Percentiles rank a stretch among this genome's conserved stretches.
These are phyloP conservation scores for Luehdorfia chinensis DNA, from an alignment of 1,140 invertebrate genomes.

Conservation along the genomic window DNA sequence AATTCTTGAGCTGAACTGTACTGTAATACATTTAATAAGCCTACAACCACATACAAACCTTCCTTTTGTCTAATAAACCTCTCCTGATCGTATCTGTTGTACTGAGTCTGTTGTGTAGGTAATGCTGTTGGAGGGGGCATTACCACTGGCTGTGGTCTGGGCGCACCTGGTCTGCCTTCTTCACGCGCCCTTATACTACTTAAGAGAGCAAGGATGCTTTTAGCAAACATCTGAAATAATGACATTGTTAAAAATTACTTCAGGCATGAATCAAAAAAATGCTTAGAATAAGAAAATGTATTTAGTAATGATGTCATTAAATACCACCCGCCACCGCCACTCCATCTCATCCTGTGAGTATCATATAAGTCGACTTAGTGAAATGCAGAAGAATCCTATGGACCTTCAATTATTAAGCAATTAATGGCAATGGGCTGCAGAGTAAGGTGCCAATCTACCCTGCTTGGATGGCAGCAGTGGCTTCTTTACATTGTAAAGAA, in stretches of 20 bases:
- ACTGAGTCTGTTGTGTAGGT: slow-evolving; percentile 83
- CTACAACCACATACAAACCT: slow-evolving; percentile 66
- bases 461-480: no score
- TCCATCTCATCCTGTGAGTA: no score
- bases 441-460: no score
- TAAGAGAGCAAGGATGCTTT: slow-evolving; percentile 95
- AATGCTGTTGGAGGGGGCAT: slow-evolving; percentile 84
- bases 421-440: no score
- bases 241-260: neutral
- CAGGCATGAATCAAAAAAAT: neutral
- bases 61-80: slow-evolving; percentile 94
- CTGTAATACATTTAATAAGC: slow-evolving; percentile 1
- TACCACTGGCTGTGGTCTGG: slow-evolving; percentile 81
- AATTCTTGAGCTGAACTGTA: slow-evolving; percentile 3
- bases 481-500: no score
- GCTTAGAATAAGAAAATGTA: no score
- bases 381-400: no score
- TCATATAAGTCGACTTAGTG: no score
- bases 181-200: slow-evolving; percentile 95
- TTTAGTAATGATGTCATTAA: no score
- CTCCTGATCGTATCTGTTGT: slow-evolving; percentile 99
- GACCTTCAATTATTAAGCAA: no score
- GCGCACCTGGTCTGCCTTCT: slow-evolving; percentile 85
- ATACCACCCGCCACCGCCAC: no score
- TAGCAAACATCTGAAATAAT: slow-evolving; percentile 87